A percentile compares a stretch with the other conserved stretches of the same genome.
phyloP scores from a whole-genome alignment of 2,113 vertebrate genomes.

The Urocolius indicus region DNA sequence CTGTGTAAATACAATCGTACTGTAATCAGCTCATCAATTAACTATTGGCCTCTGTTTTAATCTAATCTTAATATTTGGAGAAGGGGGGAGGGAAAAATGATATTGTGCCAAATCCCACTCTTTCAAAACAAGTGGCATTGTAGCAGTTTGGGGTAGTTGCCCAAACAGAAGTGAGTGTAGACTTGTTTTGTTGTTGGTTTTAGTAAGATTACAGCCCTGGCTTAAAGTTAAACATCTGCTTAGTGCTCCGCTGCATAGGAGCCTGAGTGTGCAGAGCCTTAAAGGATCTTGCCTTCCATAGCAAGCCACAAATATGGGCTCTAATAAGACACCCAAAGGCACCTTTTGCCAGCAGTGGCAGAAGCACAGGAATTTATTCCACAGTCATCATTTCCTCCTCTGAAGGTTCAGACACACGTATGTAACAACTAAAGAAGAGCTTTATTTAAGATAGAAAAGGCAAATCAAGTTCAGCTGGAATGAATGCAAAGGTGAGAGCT shows the following conservation, averaged over 20 bases:
- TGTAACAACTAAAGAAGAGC: neutral
- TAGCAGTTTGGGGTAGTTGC: neutral
- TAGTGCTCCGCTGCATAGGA: neutral
- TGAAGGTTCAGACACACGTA: accelerated
- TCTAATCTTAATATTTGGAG: conserved; percentile 1
- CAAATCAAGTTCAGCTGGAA: neutral
- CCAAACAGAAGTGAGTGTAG: neutral
- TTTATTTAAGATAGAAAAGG: neutral
- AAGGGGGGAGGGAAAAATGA: neutral
- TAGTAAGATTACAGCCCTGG: neutral
- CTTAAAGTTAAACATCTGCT: neutral
- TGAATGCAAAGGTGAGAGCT: neutral
- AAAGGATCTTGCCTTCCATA: neutral
- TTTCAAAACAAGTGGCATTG: neutral
- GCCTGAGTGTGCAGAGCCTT: neutral
- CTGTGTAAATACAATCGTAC: neutral
- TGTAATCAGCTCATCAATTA: neutral
- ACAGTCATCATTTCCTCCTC: no score
- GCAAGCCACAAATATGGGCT: neutral
- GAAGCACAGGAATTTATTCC: neutral
- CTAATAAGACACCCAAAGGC: neutral
- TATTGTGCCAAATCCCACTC: neutral
- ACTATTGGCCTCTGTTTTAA: neutral
- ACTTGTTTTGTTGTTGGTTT: neutral
- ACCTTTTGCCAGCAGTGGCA: neutral